Conservation (phyloP, 2,888 invertebrate species). For the Machimus atricapillus region DNA sequence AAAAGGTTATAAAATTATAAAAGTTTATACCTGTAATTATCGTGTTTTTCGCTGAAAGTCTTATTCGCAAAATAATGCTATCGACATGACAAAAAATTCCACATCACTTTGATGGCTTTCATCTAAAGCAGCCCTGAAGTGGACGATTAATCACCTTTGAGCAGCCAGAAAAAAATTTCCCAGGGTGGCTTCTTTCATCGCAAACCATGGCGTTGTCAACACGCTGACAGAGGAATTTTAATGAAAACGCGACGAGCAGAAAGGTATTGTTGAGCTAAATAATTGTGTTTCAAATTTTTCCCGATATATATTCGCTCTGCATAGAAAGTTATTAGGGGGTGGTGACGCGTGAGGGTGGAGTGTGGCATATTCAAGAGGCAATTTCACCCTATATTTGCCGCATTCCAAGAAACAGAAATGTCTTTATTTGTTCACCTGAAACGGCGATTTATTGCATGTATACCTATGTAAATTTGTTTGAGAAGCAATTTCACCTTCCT, state of each 20-base stretch:
- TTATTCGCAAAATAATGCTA: neutral
- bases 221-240: neutral
- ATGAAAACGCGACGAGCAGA: neutral
- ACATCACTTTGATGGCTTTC: neutral
- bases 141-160: constrained; percentile 30
- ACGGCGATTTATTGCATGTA: neutral
- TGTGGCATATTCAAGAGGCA: neutral
- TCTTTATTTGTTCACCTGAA: neutral
- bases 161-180: neutral
- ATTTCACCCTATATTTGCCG: neutral
- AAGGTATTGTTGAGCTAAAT: neutral
- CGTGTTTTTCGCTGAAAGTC: neutral
- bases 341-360: neutral
- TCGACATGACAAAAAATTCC: neutral
- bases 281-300: neutral
- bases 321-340: neutral
- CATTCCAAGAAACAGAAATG: neutral
- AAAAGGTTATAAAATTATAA: neutral
- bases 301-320: neutral
- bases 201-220: neutral
- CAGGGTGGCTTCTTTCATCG: neutral
- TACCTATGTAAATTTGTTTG: neutral
- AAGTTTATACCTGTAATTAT: neutral
- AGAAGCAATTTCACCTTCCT: neutral
- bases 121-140: neutral